phyloP scores from a whole-genome alignment of 2,888 invertebrate genomes.

The Cheilosia urbana region DNA sequence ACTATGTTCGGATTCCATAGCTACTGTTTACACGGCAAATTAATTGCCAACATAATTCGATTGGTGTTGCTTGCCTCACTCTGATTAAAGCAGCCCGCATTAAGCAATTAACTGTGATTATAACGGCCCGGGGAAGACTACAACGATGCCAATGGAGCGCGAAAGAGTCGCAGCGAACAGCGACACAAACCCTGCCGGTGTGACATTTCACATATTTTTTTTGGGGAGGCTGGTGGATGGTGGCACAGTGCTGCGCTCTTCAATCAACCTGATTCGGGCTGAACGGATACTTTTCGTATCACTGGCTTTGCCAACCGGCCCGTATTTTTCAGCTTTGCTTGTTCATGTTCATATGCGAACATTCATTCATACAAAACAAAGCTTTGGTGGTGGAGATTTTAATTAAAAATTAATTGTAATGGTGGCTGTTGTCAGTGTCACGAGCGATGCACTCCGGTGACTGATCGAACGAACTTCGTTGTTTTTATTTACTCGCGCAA shows the following conservation, averaged over 20 bases:
- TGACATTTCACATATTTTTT: conserved; percentile 29
- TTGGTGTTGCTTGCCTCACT: conserved; percentile 35
- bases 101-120: conserved; percentile 65
- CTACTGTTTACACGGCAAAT: conserved; percentile 50
- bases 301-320: background rate
- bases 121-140: conserved; percentile 28
- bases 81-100: conserved; percentile 57
- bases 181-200: background rate
- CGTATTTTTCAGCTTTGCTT: conserved; percentile 26
- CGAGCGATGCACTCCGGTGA: conserved; percentile 18
- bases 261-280: conserved; percentile 31
- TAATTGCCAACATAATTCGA: conserved; percentile 63
- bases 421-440: conserved; percentile 39
- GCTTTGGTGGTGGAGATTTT: conserved; percentile 46
- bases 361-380: conserved; percentile 15
- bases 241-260: conserved; percentile 2
- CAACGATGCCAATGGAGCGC: conserved; percentile 1
- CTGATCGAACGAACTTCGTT: background rate
- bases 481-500: conserved; percentile 59
- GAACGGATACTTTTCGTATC: conserved; percentile 20
- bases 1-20: background rate
- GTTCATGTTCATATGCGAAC: conserved; percentile 1
- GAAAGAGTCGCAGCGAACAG: background rate
- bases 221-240: background rate
- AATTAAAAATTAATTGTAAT: conserved; percentile 68